Evolutionary conservation across 2,888 invertebrate genomes (phyloP).

Genomic region (Diaphora mendica): DNA sequence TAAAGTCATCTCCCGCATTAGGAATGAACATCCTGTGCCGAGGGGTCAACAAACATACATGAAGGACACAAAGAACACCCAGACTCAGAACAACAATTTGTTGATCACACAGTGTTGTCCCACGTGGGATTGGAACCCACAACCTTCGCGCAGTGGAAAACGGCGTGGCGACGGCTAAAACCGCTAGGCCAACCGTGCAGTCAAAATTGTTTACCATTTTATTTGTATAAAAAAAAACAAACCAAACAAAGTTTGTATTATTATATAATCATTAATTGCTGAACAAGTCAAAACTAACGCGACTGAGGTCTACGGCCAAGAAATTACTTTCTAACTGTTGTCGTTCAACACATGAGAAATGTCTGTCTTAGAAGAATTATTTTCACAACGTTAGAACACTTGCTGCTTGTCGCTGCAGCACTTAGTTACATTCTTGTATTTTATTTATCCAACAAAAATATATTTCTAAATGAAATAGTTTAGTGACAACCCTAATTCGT

Average conservation of each 20-base stretch:
- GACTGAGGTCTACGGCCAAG: background rate
- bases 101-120: no score
- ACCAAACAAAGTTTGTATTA: no score
- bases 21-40: no score
- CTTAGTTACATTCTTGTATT: background rate
- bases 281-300: slow-evolving; percentile 2
- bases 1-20: no score
- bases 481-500: background rate
- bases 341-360: background rate
- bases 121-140: no score
- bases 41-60: no score
- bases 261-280: background rate
- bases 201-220: background rate
- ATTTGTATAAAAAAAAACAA: background rate
- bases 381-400: background rate
- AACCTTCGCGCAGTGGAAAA: no score
- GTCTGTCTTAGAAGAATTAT: slow-evolving; percentile 1
- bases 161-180: no score
- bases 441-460: background rate
- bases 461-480: background rate
- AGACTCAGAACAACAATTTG: no score
- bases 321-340: slow-evolving; percentile 11
- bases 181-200: no score
- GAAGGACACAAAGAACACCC: no score
- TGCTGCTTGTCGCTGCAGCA: background rate